These are phyloP conservation scores for Pseudochromis fuscus DNA, from an alignment of 2,797 vertebrate genomes.

Conservation along the genomic window DNA sequence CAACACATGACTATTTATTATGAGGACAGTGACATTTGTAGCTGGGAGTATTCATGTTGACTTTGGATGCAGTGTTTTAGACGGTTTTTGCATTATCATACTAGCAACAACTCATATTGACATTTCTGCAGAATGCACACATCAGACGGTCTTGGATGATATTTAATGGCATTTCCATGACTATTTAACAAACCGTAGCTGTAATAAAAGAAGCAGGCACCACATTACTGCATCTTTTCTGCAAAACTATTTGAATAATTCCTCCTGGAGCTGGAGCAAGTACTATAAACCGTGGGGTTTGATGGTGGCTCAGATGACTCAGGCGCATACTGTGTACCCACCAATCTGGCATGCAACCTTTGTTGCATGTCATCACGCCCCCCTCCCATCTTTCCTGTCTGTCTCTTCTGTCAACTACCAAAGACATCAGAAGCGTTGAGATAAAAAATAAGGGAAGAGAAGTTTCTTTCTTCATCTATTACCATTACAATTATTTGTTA, in stretches of 20 bases:
- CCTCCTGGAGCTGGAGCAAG: conserved; percentile 39
- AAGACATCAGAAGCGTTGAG: conserved; percentile 27
- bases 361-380: conserved; percentile 75
- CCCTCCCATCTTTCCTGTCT: conserved; percentile 69
- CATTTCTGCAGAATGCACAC: background rate
- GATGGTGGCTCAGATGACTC: conserved; percentile 74
- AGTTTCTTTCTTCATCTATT: conserved; percentile 16
- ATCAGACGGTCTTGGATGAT: background rate
- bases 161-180: background rate
- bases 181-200: too few relatives aligned
- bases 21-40: background rate
- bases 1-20: background rate
- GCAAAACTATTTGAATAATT: conserved; percentile 31
- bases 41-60: background rate
- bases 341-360: conserved; percentile 78
- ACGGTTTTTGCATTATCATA: background rate
- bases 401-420: conserved; percentile 58
- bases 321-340: conserved; percentile 72
- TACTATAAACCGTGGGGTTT: conserved; percentile 52
- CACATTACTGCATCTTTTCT: conserved; percentile 10
- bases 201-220: background rate
- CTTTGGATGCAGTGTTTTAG: too few relatives aligned
- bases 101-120: background rate
- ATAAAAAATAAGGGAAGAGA: conserved; percentile 49
- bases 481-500: conserved; percentile 6